phyloP scores from a whole-genome alignment of 2,888 invertebrate genomes.

The Drosophila austrosaltans region DNA sequence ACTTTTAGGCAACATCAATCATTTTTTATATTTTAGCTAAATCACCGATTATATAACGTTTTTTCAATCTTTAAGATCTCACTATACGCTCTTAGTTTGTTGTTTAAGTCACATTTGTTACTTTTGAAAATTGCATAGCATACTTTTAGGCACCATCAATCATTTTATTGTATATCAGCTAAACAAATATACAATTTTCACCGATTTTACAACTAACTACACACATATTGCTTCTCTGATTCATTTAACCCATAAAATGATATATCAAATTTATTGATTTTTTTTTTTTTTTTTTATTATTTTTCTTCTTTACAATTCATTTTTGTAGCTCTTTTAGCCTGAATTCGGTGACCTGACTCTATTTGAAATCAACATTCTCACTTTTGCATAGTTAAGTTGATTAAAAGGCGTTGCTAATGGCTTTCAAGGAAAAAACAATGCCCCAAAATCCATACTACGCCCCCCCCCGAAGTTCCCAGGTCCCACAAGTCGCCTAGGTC shows the following conservation, averaged over 20 bases:
- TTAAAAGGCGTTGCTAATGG: constrained; percentile 76
- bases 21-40: neutral
- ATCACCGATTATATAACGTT: neutral
- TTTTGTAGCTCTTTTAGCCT: neutral
- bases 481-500: neutral
- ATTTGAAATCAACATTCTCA: constrained; percentile 41
- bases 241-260: neutral
- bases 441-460: neutral
- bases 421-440: constrained; percentile 38
- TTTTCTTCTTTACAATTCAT: neutral
- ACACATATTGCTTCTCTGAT: no score
- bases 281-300: neutral
- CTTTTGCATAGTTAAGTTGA: constrained; percentile 61
- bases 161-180: neutral
- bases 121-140: neutral
- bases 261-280: neutral
- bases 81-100: no score
- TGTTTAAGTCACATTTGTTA: neutral
- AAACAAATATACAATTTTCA: neutral
- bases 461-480: neutral
- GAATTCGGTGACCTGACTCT: constrained; percentile 14
- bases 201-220: neutral
- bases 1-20: neutral
- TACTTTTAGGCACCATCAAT: neutral
- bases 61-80: no score